Base-by-base conservation (phyloP, 2,113 vertebrate species). In the Haemorhous mexicanus region DNA sequence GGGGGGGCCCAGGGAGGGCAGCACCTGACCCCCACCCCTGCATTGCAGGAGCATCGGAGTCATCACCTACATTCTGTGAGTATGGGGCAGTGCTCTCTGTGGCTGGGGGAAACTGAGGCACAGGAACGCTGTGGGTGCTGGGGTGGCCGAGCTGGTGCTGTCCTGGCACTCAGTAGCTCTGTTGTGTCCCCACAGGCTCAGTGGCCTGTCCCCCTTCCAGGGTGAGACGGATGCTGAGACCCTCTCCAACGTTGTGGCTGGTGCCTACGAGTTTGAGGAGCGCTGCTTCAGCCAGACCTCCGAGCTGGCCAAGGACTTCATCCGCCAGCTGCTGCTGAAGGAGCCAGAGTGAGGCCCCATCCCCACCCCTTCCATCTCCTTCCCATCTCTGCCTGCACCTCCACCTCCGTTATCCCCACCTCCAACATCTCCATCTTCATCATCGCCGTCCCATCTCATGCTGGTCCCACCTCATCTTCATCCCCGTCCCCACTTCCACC, bases 161-260 rank as follows among this genome's bases (percentile, higher is more conserved):
- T 18, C 18, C 78, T 3, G 2, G 84, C n/a, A 6, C 56, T 87
- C 62, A 74, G 62, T 1, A 15, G 20, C 59, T 59, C 43, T 30
- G 20, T 62, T n/a, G 3, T 95, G 84, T 88, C 41, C 52, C 87
- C 30, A 50, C 95, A 98, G 98, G 91, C 95, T 99, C 87, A 99
- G 99, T n/a, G 98, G 99, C 10, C 81, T 98, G 93, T 99, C 98
- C 46, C 98, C 98, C 5, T 99, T 99, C 96, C 98, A 98, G 96
- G 98, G 98, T 2, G 97, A 98, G 8, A 98, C 97, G 0, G 97
- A 98, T 23, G 95, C 96, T 24, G 98, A 98, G 87, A 98, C 98
- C 13, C 97, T 99, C 47, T 96, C 75, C 67, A 98, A 98, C 13
- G 84, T 98, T 1, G 81, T 98, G 13, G 93, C 95, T 2, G 85